Percentiles rank a stretch among this genome's conserved stretches.
These are phyloP conservation scores for Oligia strigilis DNA, from an alignment of 2,888 invertebrate genomes.

Conservation along the genomic window DNA sequence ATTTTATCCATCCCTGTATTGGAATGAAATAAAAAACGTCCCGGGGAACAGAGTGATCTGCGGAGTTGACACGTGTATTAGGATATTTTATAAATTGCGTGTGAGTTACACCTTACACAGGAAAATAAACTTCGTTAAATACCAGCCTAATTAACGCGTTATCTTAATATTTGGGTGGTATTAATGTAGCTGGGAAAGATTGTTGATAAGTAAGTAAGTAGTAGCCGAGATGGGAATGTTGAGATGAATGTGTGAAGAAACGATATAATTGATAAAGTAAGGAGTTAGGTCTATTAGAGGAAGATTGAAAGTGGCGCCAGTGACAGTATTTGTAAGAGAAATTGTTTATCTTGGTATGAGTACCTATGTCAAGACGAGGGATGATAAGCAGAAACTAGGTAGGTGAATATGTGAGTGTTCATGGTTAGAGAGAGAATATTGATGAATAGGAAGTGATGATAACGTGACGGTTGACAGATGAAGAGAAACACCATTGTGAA, in stretches of 20 bases:
- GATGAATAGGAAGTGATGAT: background rate
- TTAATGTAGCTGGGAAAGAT: background rate
- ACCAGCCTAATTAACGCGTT: background rate
- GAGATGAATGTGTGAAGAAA: background rate
- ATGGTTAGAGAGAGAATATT: background rate
- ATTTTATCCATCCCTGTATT: conserved; percentile 89
- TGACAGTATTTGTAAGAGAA: background rate
- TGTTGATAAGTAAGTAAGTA: background rate
- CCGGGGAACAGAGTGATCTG: conserved; percentile 72
- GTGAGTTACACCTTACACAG: too few species aligned
- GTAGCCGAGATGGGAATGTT: background rate
- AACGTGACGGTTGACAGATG: background rate
- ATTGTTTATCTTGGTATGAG: background rate
- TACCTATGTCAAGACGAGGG: background rate
- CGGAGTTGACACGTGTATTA: conserved; percentile 73
- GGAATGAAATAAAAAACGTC: conserved; percentile 87
- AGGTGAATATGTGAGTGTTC: background rate
- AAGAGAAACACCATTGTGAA: background rate
- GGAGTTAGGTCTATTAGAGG: background rate
- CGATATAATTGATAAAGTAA: background rate
- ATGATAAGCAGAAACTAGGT: background rate
- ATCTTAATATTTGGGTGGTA: background rate
- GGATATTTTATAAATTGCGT: conserved; percentile 23
- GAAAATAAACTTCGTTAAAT: background rate
- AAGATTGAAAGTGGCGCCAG: background rate